Evolutionary conservation across 2,797 vertebrate species (phyloP), one percentile per base, ranked within the genome.

Genomic region (Hippopotamyrus pictus): DNA sequence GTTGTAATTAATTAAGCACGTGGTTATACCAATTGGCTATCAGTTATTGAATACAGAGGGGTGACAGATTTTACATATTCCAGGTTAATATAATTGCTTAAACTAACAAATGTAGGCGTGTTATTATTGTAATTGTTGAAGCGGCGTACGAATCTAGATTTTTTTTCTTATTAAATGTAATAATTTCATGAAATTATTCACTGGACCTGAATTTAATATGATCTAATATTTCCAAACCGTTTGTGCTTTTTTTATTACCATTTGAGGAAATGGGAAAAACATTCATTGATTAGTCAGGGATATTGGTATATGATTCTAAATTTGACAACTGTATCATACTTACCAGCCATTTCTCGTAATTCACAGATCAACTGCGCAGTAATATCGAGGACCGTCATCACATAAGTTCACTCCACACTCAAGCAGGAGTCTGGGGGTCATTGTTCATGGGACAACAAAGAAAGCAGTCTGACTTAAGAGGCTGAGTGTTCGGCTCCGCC

Each of bases 361-460:
- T 73, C 65, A 29, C 25, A 1, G 25, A 69, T 69, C 62, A 33
- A 14, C 11, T 29, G 65, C 25, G 25, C 62, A 69, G 3, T 73
- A 17, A 73, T 33, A 73, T 33, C 65, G 62, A 29, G 11, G 62
- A 12, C 6, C 82, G 46, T 84, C n/a, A 84, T 22, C 46, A 9
- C 41, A 50, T 50, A 22, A 48, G 19, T 22, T 22, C 1, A 33
- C 22, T 37, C 44, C 8, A 19, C 22, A 25, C 82, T 41, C 82
- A 25, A 54, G 29, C 29, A 11, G 25, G 53, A 50, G 41, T 37
- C 29, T 19, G 25, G 85, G 48, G 25, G 53, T 57, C 85, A 57
- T 57, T 57, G 85, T 94, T 94, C 94, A 93, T 92, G 93, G 93
- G 94, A 95, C 94, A 96, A 97, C 97, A 97, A 97, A 98, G 96